Evolutionary conservation across 2,113 vertebrate species (phyloP).

Genomic region (Macquaria ambigua): DNA sequence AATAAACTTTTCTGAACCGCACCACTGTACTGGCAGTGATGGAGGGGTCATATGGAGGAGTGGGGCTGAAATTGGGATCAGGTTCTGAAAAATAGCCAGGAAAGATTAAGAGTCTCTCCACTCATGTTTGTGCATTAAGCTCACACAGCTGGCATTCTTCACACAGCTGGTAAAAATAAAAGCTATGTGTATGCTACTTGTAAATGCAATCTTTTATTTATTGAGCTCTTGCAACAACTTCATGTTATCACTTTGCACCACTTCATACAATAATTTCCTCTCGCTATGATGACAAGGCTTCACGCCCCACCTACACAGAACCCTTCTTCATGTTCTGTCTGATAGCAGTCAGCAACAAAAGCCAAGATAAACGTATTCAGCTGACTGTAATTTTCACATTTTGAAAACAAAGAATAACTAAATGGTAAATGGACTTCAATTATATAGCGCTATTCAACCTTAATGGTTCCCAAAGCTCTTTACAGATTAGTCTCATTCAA

Average conservation of each 20-base stretch:
- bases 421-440: no score
- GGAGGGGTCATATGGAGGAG: neutral
- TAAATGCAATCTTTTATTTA: neutral
- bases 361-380: neutral
- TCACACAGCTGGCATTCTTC: neutral
- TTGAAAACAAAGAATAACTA: neutral
- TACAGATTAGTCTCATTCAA: no score
- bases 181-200: neutral
- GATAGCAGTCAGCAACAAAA: neutral
- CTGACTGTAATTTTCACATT: neutral
- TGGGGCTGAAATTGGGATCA: no score
- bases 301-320: neutral
- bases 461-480: no score
- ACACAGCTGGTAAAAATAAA: neutral
- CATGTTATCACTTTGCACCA: neutral
- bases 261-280: neutral
- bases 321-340: neutral
- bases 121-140: neutral
- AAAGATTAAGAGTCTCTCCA: neutral
- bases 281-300: neutral
- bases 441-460: no score
- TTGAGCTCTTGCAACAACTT: neutral
- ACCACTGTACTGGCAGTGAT: neutral
- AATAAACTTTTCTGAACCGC: neutral
- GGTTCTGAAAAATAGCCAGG: neutral